A percentile compares a stretch with the other conserved stretches of the same genome.
Evolutionary conservation across 2,888 invertebrate genomes (phyloP).

Genomic region (Phasia obesa): DNA sequence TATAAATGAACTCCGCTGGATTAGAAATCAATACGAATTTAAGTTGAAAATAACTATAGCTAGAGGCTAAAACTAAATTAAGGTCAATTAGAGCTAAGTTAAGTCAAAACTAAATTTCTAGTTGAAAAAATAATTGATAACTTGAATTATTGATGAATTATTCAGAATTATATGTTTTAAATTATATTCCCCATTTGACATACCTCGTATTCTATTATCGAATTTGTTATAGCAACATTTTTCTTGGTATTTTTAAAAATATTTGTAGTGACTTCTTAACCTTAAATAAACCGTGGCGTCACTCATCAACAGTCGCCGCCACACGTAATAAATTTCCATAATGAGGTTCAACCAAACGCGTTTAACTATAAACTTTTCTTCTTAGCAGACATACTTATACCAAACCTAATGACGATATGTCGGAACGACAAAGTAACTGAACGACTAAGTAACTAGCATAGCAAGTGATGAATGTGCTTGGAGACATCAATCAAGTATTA

Average conservation of each 20-base stretch:
- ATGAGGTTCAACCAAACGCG: conserved; percentile 70
- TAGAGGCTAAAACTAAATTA: too few species aligned
- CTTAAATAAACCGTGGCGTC: conserved; percentile 69
- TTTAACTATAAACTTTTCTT: conserved; percentile 66
- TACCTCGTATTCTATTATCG: conserved; percentile 7
- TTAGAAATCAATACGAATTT: too few species aligned
- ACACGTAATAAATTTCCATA: conserved; percentile 73
- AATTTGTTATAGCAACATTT: background rate
- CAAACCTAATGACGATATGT: conserved; percentile 10
- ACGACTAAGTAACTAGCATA: conserved; percentile 5
- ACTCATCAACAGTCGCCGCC: conserved; percentile 69
- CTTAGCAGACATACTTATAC: background rate
- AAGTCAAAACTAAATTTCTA: too few species aligned
- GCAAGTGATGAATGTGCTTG: conserved; percentile 23
- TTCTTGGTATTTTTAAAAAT: conserved; percentile 24
- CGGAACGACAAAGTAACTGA: background rate
- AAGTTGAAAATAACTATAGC: too few species aligned
- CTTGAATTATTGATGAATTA: too few species aligned
- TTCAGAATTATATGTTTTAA: too few species aligned
- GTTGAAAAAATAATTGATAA: too few species aligned
- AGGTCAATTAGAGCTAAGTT: too few species aligned
- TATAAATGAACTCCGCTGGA: too few species aligned
- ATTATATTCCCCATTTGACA: background rate
- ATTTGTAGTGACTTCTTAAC: conserved; percentile 69
- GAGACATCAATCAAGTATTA: conserved; percentile 4